Base-by-base conservation (phyloP, 2,888 invertebrate species). In the Ormyrus nitidulus region DNA sequence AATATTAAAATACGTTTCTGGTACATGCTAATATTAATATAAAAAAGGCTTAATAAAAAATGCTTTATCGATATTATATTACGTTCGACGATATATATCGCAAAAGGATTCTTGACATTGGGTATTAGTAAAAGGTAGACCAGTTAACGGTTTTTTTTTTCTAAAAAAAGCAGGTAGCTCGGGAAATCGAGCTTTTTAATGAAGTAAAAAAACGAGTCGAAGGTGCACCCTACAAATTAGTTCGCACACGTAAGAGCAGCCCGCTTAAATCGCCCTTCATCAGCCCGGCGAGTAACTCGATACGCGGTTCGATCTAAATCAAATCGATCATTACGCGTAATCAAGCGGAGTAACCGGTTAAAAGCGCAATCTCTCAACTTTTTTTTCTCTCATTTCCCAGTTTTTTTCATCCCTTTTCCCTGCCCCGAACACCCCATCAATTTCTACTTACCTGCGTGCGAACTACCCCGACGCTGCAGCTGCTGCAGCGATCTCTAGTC, bases 311-410 rank as follows among this genome's bases (percentile, higher is more conserved):
- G 58, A 76, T 62, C 81, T 86, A 86, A 88, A 87, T 89, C 87
- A 86, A 86, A 87, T 89, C 87, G 87, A 89, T 88, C 86, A 90
- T 90, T 88, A 88, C 86, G 85, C 85, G 85, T 88, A 89, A 90
- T 89, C 88, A 88, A 88, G 86, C 87, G 87, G 19, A 85, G 84
- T 86, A 87, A 88, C 85, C 86, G 86, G 86, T 84, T 85, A 83
- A 84, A 84, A 82, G 62, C 56, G 59, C 11, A 59, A 8, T 66
- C 49, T 74, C 19, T 44, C 19, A n/a, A 49, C 8, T 46, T 58
- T 49, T 34, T 61, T 61, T 62, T 56, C 10, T 44, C 56, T 34
- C 53, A 6, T 72, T 62, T 64, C 51, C 5, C 54, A 2, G 13
- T 58, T 66, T 75, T 19, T 59, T 58, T 44, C 19, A n/a, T 51